Conservation (phyloP, 2,888 invertebrate species). For the Aphidius colemani region DNA sequence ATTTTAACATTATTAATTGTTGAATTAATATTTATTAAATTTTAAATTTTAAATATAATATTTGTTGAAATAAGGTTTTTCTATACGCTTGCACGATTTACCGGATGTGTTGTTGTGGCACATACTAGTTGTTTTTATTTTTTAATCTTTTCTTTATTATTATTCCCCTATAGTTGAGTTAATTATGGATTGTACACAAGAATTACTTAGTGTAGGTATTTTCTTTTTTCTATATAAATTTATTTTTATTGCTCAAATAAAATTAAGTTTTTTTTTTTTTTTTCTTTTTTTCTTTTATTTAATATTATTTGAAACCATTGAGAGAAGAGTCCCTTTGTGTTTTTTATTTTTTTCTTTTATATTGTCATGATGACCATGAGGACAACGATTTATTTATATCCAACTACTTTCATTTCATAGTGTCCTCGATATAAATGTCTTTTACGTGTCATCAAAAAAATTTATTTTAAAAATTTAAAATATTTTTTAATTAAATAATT, state of each 20-base stretch:
- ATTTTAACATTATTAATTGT: background rate
- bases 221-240: background rate
- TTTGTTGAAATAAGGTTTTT: conserved; percentile 1
- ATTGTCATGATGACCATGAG: too few species aligned
- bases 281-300: background rate
- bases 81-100: conserved; percentile 10
- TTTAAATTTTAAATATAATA: background rate
- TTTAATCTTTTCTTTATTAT: background rate
- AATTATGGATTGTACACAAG: conserved; percentile 8
- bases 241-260: background rate
- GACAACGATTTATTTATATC: too few species aligned
- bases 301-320: background rate
- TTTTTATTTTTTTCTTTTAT: background rate
- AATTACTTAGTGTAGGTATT: conserved; percentile 8
- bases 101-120: conserved; percentile 14
- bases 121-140: background rate
- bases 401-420: background rate
- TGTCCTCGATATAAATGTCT: conserved; percentile 2
- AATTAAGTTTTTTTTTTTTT: conserved; percentile 2
- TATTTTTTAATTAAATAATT: background rate
- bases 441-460: background rate
- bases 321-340: background rate
- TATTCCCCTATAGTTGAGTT: conserved; percentile 1
- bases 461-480: too few species aligned
- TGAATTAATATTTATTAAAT: too few species aligned